Evolutionary conservation across 2,113 vertebrate species (phyloP).

Genomic region (Colossoma macropomum): DNA sequence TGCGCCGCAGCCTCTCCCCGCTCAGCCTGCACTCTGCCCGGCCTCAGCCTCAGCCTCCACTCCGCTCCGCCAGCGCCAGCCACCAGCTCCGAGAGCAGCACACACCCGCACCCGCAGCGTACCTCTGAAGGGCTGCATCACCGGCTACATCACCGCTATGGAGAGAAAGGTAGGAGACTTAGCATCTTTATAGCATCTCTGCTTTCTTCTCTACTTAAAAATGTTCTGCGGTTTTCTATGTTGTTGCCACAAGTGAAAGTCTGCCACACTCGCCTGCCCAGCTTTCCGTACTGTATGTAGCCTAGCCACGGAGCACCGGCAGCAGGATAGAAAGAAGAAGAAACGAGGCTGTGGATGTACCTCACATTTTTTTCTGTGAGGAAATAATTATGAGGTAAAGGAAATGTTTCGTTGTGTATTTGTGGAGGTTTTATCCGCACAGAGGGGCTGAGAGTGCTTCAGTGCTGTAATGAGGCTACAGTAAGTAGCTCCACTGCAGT

Average conservation of each 20-base stretch:
- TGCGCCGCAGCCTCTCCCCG: conserved; percentile 1
- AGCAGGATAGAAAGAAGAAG: conserved; percentile 49
- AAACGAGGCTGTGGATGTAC: background rate
- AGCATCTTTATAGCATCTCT: background rate
- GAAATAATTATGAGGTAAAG: background rate
- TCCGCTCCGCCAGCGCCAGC: background rate
- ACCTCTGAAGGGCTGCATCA: conserved; percentile 14
- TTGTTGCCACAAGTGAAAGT: conserved; percentile 38
- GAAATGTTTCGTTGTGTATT: background rate
- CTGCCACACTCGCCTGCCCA: conserved; percentile 55
- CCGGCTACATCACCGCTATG: conserved; percentile 66
- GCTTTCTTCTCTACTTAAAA: background rate
- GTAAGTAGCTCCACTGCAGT: conserved; percentile 65
- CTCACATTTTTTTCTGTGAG: too few species aligned
- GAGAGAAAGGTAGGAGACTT: conserved; percentile 82
- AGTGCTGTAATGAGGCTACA: conserved; percentile 45
- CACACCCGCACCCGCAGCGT: background rate
- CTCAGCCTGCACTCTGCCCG: background rate
- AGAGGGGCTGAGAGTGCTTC: background rate
- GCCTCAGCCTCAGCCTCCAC: background rate
- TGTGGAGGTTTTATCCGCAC: too few species aligned
- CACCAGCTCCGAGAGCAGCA: background rate
- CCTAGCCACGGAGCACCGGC: conserved; percentile 56
- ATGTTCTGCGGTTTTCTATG: conserved; percentile 42
- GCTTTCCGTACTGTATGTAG: conserved; percentile 51